Evolutionary conservation across 2,113 vertebrate genomes (phyloP), one percentile per base, ranked within the genome.

Genomic region (Pseudopipra pipra): DNA sequence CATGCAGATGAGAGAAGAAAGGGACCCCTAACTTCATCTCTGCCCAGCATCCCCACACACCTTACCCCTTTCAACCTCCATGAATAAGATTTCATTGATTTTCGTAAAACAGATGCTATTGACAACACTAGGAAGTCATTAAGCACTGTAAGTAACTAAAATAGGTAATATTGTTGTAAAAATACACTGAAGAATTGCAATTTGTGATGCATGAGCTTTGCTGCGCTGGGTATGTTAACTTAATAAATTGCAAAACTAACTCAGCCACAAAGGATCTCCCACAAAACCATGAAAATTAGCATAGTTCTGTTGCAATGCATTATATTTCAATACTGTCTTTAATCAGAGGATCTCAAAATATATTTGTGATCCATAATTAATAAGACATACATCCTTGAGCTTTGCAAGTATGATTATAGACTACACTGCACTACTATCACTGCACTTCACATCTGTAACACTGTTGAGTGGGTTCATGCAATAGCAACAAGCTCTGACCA

Each of bases 171-270:
- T 0, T 75, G 71, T 70, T 93, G 66, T 76, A 77, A 76, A 94
- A 96, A 91, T 73, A 58, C 44, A 72, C 37, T 65, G 84, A 93
- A 82, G 59, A 91, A 83, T 66, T 93, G n/a, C 2, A 3, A 83
- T 89, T 95, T 91, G 55, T 85, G 66, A 94, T 72, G 77, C 70
- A 82, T 39, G 41, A 94, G 58, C n/a, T 91, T 95, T 78, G 73
- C 73, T 79, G 74, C 82, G 71, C 49, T 75, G 30, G 16, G 43
- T 87, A 76, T 58, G 70, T 78, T 89, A 84, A 89, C 44, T 56
- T 78, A 68, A 35, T 75, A 91, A 93, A 94, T 83, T 56, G n/a
- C n/a, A 83, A 85, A 89, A 93, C 85, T 76, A 89, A 95, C 85
- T 94, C 70, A 84, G 47, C 58, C 74, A 47, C 58, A 76, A 87